These are phyloP conservation scores for Cataglyphis cursor DNA, from an alignment of 2,888 invertebrate species.

Conservation along the genomic window DNA sequence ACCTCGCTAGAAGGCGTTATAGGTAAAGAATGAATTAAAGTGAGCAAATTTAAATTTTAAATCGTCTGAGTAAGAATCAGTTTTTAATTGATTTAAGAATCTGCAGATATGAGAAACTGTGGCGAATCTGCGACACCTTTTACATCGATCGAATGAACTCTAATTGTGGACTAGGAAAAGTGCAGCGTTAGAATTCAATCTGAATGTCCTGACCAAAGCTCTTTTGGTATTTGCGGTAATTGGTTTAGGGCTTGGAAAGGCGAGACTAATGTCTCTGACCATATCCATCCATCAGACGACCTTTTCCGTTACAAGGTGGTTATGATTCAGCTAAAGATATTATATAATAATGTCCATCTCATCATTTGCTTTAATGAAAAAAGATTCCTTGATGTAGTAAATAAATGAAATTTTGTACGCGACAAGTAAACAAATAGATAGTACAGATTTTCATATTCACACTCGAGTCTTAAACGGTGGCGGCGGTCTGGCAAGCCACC, in stretches of 20 bases:
- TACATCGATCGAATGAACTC: not conserved
- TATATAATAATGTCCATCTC: conserved; percentile 32
- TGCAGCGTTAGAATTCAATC: not conserved
- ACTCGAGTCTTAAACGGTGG: conserved; percentile 46
- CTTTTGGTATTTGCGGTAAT: not conserved
- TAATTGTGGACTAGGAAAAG: not conserved
- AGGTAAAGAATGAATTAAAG: conserved; percentile 16
- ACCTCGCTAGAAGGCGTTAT: not conserved
- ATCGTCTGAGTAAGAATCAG: conserved; percentile 3
- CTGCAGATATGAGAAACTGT: not conserved
- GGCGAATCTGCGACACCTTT: not conserved
- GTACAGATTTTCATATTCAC: conserved; percentile 56
- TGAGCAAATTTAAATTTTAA: not conserved
- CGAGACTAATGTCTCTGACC: not conserved
- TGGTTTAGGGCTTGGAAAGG: not conserved
- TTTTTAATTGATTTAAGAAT: conserved; percentile 9
- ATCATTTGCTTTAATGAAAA: conserved; percentile 25
- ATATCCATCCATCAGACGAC: conserved; percentile 6
- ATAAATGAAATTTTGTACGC: conserved; percentile 7
- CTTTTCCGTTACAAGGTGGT: not conserved
- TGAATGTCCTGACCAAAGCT: not conserved
- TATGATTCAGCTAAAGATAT: not conserved
- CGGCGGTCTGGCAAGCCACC: conserved; percentile 47
- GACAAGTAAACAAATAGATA: conserved; percentile 6
- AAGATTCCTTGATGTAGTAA: conserved; percentile 14